Evolutionary conservation across 2,113 vertebrate genomes (phyloP), one percentile per base, ranked within the genome.

Genomic region (Leptobrachium leishanense): DNA sequence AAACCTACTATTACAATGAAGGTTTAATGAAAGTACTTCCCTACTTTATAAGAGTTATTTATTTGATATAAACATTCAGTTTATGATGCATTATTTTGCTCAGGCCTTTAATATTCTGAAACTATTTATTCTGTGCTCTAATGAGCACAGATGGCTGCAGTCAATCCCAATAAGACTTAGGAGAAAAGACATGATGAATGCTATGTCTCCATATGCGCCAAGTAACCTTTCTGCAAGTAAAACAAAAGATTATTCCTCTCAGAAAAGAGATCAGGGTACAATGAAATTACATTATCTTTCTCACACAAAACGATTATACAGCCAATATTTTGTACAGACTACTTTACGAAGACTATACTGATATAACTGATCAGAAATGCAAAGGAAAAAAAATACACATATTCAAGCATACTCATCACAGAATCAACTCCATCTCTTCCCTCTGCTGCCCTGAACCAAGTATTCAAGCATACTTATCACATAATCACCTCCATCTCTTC

Each of bases 151-250:
- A 86, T 87, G 75, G 82, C 68, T 85, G 57, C 40, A 88, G 81
- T 88, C 87, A 89, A 86, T 87, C 72, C 83, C 85, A 87, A 84
- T 89, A 86, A 90, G 86, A 86, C 83, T 88, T 85, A 88, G 82
- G 44, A 68, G 74, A 72, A 82, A 88, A 87, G 81, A 88, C 83
- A 85, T 82, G 83, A 79, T 44, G 82, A 88, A 85, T 72, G 75
- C 55, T 82, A 2, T 67, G 68, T 87, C 85, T 83, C 77, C 59
- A 85, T 87, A 85, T 78, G 85, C 78, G 84, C 85, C 86, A 86
- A 89, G 84, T 81, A 88, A 86, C 82, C 63, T 84, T 84, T 72
- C 12, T 72, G 75, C 86, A 84, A 75, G 86, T 86, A 82, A 90
- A 88, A 88, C 72, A 82, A 82, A 50, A 88, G 84, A 85, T 90